Evolutionary conservation across 2,113 vertebrate genomes (phyloP).

Genomic region (Hippocampus comes): DNA sequence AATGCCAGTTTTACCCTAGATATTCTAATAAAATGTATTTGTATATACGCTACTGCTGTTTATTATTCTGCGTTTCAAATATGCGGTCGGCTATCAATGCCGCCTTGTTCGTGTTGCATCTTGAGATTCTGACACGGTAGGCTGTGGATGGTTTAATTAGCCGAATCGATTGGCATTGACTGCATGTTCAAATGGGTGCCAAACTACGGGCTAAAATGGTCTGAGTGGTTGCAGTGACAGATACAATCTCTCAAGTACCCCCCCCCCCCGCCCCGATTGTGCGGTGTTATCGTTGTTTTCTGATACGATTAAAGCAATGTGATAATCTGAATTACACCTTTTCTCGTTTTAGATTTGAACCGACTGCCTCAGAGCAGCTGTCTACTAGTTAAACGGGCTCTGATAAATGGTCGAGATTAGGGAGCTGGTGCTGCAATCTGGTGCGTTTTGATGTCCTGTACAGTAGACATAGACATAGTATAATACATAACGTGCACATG

Average conservation of each 20-base stretch:
- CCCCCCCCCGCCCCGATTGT: neutral
- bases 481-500: too few species aligned
- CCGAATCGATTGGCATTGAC: neutral
- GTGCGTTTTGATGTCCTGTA: neutral
- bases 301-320: neutral
- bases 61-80: neutral
- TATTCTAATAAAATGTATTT: neutral
- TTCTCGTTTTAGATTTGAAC: neutral
- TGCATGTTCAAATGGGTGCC: neutral
- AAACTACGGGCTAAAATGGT: neutral
- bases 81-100: conserved; percentile 9
- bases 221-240: neutral
- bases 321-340: neutral
- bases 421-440: neutral
- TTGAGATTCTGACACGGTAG: neutral
- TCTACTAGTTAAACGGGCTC: neutral
- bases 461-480: neutral
- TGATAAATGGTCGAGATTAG: neutral
- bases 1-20: neutral
- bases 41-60: neutral
- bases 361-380: neutral
- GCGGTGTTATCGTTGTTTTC: neutral
- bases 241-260: neutral
- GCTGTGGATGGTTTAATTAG: neutral
- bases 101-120: conserved; percentile 20